Conservation (phyloP, 2,113 vertebrate genomes). For the Litocranius walleri region DNA sequence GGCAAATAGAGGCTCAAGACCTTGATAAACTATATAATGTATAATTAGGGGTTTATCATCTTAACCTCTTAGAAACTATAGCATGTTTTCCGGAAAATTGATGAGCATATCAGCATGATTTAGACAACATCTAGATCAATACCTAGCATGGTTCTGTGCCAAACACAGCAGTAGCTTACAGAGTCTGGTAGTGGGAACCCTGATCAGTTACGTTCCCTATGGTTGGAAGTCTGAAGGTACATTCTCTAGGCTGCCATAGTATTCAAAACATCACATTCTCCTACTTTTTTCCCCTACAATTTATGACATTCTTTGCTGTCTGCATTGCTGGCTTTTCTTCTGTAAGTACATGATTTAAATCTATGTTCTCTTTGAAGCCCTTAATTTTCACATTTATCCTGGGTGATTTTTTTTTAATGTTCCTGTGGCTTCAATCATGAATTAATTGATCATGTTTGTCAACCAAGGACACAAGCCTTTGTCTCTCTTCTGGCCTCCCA, state of each 20-base stretch:
- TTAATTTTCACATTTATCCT: background rate
- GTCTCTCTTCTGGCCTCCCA: background rate
- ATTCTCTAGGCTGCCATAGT: background rate
- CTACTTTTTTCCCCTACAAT: background rate
- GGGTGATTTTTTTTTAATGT: background rate
- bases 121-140: background rate
- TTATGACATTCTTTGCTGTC: background rate
- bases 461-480: background rate
- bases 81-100: background rate
- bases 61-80: background rate
- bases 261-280: background rate
- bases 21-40: background rate
- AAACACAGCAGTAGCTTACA: background rate
- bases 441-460: background rate
- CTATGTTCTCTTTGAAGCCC: background rate
- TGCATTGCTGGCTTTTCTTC: background rate
- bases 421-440: background rate
- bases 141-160: background rate
- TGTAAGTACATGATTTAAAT: background rate
- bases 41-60: background rate
- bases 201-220: background rate
- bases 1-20: background rate
- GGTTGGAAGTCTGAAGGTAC: background rate
- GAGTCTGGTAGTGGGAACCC: background rate
- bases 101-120: background rate